Conservation (phyloP, 53 echinoderm and acorn worm genomes). For the Zoroaster sp. region DNA sequence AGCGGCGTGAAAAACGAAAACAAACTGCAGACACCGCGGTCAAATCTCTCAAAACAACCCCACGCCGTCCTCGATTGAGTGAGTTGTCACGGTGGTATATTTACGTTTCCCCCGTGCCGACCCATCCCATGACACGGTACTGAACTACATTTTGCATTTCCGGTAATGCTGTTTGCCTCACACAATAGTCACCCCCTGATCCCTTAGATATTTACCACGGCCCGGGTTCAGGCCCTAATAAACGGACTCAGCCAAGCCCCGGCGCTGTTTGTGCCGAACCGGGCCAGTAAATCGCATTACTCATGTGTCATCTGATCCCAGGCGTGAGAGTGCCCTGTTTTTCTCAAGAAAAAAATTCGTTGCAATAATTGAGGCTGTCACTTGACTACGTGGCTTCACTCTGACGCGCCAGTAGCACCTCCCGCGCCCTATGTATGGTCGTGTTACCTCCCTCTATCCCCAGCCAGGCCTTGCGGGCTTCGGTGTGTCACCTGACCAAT, state of each 20-base stretch:
- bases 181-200: background rate
- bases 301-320: constrained; percentile 29
- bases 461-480: background rate
- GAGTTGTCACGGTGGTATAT: background rate
- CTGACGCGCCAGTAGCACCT: background rate
- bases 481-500: background rate
- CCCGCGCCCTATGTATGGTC: background rate
- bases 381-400: background rate
- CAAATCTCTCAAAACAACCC: background rate
- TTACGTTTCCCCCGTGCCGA: background rate
- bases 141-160: background rate
- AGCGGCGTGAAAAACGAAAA: constrained; percentile 23
- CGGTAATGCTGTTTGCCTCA: background rate
- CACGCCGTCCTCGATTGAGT: background rate
- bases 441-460: background rate
- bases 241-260: too few species aligned
- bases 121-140: background rate
- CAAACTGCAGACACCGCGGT: constrained; percentile 18
- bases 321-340: background rate
- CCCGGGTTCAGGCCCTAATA: background rate
- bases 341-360: background rate
- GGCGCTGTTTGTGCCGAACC: background rate
- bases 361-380: constrained; percentile 35
- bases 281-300: background rate
- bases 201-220: background rate